Evolutionary conservation across 2,113 vertebrate species (phyloP).

Genomic region (Apteryx owenii): DNA sequence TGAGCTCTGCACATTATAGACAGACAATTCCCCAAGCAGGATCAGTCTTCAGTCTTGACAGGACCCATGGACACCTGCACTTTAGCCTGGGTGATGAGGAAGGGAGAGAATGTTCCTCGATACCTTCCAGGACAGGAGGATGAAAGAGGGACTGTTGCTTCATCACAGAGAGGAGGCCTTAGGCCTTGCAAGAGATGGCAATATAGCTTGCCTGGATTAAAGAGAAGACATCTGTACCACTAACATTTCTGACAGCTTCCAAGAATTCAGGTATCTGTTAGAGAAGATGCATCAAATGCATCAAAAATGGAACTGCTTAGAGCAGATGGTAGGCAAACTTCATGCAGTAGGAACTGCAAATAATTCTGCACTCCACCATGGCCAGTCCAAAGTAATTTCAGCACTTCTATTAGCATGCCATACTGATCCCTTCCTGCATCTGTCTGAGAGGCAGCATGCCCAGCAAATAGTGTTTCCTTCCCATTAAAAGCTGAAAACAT

Average conservation of each 20-base stretch:
- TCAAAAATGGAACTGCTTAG: neutral
- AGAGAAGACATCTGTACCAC: neutral
- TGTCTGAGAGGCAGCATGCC: neutral
- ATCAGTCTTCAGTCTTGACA: neutral
- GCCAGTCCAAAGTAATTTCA: neutral
- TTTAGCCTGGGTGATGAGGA: neutral
- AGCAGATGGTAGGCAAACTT: neutral
- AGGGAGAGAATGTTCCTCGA: accelerated
- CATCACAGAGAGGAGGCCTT: neutral
- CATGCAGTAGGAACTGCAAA: neutral
- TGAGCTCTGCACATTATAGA: neutral
- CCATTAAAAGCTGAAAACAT: neutral
- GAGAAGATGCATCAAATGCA: neutral
- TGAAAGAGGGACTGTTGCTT: neutral
- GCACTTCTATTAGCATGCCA: neutral
- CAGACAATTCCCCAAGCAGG: neutral
- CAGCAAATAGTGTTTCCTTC: neutral
- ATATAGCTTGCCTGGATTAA: neutral
- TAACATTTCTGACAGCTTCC: neutral
- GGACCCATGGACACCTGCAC: neutral
- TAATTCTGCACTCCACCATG: neutral
- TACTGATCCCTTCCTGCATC: neutral
- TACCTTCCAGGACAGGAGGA: neutral
- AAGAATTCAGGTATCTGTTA: neutral
- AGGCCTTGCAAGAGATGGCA: neutral